These are phyloP conservation scores for Diprion similis DNA, from an alignment of 1,140 invertebrate species.

Conservation along the genomic window DNA sequence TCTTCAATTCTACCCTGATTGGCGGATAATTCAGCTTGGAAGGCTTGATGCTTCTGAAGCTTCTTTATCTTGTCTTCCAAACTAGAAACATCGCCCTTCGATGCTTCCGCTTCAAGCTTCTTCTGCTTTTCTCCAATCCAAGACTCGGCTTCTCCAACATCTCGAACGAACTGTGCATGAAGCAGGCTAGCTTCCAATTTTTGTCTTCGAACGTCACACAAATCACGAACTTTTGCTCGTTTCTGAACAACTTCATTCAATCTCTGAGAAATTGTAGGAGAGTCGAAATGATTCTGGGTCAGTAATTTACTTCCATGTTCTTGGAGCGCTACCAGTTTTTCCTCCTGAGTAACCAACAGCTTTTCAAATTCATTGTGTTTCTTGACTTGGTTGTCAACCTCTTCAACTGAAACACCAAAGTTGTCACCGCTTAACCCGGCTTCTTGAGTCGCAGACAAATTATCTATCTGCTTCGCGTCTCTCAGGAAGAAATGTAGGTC, in stretches of 20 bases:
- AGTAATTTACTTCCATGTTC: slow-evolving; percentile 90
- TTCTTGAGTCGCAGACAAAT: slow-evolving; percentile 88
- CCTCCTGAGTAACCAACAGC: slow-evolving; percentile 82
- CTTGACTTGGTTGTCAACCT: slow-evolving; percentile 85
- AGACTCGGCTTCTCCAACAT: slow-evolving; percentile 85
- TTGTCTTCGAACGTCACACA: slow-evolving; percentile 69
- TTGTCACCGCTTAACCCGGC: slow-evolving; percentile 70
- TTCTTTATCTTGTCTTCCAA: slow-evolving; percentile 93
- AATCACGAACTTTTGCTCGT: slow-evolving; percentile 72
- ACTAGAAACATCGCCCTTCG: slow-evolving; percentile 74
- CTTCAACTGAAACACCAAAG: slow-evolving; percentile 79
- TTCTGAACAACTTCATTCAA: slow-evolving; percentile 75
- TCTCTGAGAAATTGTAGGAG: slow-evolving; percentile 78
- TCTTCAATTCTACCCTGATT: slow-evolving; percentile 87
- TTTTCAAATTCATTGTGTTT: slow-evolving; percentile 93
- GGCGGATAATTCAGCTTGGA: slow-evolving; percentile 92
- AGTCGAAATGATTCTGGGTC: slow-evolving; percentile 93
- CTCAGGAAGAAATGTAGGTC: slow-evolving; percentile 94
- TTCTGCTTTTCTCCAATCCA: slow-evolving; percentile 96
- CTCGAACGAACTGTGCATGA: slow-evolving; percentile 89
- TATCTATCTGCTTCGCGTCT: slow-evolving; percentile 93
- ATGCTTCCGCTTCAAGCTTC: slow-evolving; percentile 79
- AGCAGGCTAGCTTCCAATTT: slow-evolving; percentile 81
- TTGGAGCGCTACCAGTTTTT: slow-evolving; percentile 84
- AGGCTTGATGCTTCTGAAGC: slow-evolving; percentile 97